Evolutionary conservation across 2,113 vertebrate species (phyloP).

Genomic region (Sarotherodon lohbergeri): DNA sequence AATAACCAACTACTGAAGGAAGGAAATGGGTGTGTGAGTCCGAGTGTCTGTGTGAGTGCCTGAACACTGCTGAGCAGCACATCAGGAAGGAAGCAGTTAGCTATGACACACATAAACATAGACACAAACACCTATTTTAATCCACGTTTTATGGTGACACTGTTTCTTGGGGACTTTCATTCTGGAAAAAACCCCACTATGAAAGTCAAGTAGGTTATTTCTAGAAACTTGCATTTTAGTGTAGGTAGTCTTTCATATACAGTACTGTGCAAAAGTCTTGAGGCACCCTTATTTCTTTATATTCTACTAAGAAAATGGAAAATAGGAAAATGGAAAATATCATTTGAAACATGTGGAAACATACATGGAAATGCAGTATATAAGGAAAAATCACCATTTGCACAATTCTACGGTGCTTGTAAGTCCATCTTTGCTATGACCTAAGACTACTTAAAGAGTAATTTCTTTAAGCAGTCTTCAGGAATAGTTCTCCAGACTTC

Average conservation of each 20-base stretch:
- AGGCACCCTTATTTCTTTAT: not conserved
- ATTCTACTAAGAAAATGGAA: not conserved
- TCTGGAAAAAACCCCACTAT: not conserved
- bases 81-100: conserved; percentile 46
- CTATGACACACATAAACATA: conserved; percentile 7
- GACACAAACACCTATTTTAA: not conserved
- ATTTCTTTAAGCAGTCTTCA: not conserved
- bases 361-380: not conserved
- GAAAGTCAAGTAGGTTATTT: not conserved
- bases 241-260: not conserved
- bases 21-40: conserved; percentile 55
- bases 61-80: conserved; percentile 9
- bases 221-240: not conserved
- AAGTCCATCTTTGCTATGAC: not conserved
- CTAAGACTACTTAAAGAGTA: not conserved
- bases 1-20: conserved; percentile 31
- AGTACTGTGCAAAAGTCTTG: not conserved
- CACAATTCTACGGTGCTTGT: not conserved
- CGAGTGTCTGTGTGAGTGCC: not conserved
- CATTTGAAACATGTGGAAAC: not conserved
- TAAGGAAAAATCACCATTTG: not conserved
- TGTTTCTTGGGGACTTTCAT: not conserved
- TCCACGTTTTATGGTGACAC: not conserved
- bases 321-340: not conserved
- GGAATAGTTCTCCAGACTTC: not conserved